A percentile compares a stretch with the other conserved stretches of the same genome.
phyloP scores from a whole-genome alignment of 2,888 invertebrate species.

The Drosophila fulvimacula region DNA sequence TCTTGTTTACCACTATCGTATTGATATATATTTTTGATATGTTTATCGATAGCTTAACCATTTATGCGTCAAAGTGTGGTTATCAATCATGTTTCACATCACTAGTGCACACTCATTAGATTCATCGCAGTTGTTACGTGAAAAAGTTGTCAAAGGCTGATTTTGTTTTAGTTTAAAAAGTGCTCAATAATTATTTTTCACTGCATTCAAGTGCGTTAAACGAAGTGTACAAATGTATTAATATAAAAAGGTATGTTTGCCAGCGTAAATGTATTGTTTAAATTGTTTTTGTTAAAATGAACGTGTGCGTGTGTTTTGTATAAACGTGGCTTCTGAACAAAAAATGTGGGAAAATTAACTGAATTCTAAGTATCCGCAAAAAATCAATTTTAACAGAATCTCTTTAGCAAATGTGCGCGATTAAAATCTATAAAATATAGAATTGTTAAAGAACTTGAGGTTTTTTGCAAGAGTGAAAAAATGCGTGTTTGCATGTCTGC shows the following conservation, averaged over 20 bases:
- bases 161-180: conserved; percentile 56
- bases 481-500: conserved; percentile 54
- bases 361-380: neutral
- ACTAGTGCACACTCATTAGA: conserved; percentile 50
- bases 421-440: neutral
- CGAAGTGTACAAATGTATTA: conserved; percentile 68
- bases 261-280: neutral
- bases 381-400: neutral
- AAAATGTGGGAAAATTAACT: conserved; percentile 13
- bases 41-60: conserved; percentile 1
- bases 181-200: conserved; percentile 51
- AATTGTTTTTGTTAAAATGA: conserved; percentile 3
- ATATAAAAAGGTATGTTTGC: conserved; percentile 64
- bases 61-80: neutral
- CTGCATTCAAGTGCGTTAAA: conserved; percentile 57
- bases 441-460: neutral
- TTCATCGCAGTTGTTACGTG: conserved; percentile 73
- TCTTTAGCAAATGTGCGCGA: neutral
- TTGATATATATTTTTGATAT: neutral
- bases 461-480: conserved; percentile 36
- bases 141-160: conserved; percentile 64
- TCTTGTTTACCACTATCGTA: neutral
- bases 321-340: conserved; percentile 66
- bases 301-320: conserved; percentile 35
- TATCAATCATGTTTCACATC: conserved; percentile 26